A percentile compares a stretch with the other conserved stretches of the same genome.
Evolutionary conservation across 2,888 invertebrate genomes (phyloP).

Genomic region (Leucophenga maculata): DNA sequence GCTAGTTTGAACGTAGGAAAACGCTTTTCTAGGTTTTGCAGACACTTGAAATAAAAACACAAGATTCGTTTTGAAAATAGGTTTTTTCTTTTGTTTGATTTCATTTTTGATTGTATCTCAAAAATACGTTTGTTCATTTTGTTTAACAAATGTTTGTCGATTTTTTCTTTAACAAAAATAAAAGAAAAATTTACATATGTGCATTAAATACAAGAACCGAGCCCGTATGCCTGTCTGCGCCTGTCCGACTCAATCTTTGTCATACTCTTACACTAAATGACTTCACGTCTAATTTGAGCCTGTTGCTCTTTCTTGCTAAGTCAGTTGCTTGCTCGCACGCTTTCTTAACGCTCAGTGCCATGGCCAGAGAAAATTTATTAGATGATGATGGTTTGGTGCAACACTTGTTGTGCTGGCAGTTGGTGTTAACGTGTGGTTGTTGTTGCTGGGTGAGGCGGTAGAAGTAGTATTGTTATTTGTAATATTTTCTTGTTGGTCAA

Average conservation of each 20-base stretch:
- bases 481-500: conserved; percentile 68
- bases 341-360: conserved; percentile 56
- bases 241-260: conserved; percentile 1
- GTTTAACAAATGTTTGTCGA: conserved; percentile 37
- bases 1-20: background rate
- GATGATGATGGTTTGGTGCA: conserved; percentile 69
- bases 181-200: conserved; percentile 22
- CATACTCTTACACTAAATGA: background rate
- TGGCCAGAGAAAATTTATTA: conserved; percentile 69
- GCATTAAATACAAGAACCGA: conserved; percentile 15
- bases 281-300: background rate
- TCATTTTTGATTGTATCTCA: conserved; percentile 56
- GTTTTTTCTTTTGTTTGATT: conserved; percentile 36
- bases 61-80: conserved; percentile 62
- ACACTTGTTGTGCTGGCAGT: conserved; percentile 52
- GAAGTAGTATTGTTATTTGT: conserved; percentile 67
- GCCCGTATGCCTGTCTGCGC: background rate
- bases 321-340: background rate
- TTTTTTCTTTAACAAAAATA: conserved; percentile 33
- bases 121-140: conserved; percentile 60
- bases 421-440: conserved; percentile 52
- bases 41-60: conserved; percentile 58
- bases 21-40: background rate
- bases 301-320: background rate
- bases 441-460: conserved; percentile 61